Evolutionary conservation across 2,797 vertebrate genomes (phyloP).

Genomic region (Melanotaenia nigrans): DNA sequence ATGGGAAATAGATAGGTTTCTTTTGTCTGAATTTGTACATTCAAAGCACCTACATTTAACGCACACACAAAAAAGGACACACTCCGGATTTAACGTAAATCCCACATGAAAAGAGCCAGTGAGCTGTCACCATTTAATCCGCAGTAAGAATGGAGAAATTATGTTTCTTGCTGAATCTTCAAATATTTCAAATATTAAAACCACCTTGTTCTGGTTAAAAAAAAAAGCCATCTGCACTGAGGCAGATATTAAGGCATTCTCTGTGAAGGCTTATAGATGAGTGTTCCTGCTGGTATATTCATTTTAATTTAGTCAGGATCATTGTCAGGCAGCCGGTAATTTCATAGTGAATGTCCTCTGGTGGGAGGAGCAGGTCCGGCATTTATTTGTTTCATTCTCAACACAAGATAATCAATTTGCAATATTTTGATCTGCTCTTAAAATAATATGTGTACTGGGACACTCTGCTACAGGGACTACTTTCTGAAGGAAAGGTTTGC

Average conservation of each 20-base stretch:
- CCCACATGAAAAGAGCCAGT: constrained; percentile 72
- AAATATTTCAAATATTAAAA: constrained; percentile 76
- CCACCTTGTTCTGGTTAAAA: constrained; percentile 64
- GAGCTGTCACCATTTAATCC: constrained; percentile 74
- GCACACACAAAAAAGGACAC: constrained; percentile 26
- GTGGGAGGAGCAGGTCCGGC: constrained; percentile 33
- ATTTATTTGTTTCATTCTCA: constrained; percentile 39
- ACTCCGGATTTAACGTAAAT: constrained; percentile 70
- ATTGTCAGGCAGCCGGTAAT: constrained; percentile 39
- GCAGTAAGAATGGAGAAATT: constrained; percentile 46
- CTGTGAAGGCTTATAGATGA: constrained; percentile 54
- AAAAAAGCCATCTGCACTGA: constrained; percentile 54
- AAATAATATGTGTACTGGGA: constrained; percentile 1
- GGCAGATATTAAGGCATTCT: constrained; percentile 63
- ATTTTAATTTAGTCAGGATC: constrained; percentile 70
- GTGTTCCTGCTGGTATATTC: constrained; percentile 55
- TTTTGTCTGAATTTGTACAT: constrained; percentile 56
- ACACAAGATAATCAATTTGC: constrained; percentile 22
- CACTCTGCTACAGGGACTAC: background rate
- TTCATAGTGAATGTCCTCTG: constrained; percentile 32
- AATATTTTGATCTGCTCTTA: constrained; percentile 21
- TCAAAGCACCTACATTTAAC: constrained; percentile 60
- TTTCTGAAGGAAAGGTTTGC: constrained; percentile 18
- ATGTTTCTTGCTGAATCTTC: constrained; percentile 75
- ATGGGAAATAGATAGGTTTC: constrained; percentile 18